Percentiles rank a stretch among this genome's conserved stretches.
Evolutionary conservation across 2,888 invertebrate genomes (phyloP).

Genomic region (Drosophila subquinaria): DNA sequence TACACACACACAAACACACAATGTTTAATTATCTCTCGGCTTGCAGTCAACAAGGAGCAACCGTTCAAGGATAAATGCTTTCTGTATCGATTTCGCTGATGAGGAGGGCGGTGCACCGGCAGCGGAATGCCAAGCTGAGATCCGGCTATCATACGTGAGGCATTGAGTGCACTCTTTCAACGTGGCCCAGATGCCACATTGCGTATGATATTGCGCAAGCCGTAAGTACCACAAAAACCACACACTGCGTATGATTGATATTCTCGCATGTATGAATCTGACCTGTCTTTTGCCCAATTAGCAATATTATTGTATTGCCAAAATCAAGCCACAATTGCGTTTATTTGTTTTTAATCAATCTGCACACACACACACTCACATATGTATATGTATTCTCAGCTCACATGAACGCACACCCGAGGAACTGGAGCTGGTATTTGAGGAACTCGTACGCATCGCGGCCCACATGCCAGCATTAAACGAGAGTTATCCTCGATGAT

Average conservation of each 20-base stretch:
- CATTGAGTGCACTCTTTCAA: conserved; percentile 89
- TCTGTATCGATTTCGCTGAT: conserved; percentile 92
- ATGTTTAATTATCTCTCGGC: conserved; percentile 21
- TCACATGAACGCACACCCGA: conserved; percentile 91
- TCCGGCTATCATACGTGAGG: conserved; percentile 89
- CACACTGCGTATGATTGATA: conserved; percentile 30
- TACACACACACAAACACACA: conserved; percentile 22
- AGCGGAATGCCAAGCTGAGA: conserved; percentile 87
- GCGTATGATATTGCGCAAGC: conserved; percentile 92
- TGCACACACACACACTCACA: not conserved
- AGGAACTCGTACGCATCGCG: conserved; percentile 92
- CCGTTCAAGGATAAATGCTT: conserved; percentile 93
- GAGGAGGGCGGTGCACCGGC: conserved; percentile 87
- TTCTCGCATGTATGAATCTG: conserved; percentile 5
- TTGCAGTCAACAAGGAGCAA: conserved; percentile 90
- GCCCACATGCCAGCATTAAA: conserved; percentile 93
- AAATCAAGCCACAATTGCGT: conserved; percentile 16
- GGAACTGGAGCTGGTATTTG: conserved; percentile 93
- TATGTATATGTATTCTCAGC: conserved; percentile 85
- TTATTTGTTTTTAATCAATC: conserved; percentile 58
- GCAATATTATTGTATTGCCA: conserved; percentile 21
- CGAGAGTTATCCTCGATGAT: conserved; percentile 92
- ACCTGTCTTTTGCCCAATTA: conserved; percentile 32
- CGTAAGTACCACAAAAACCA: conserved; percentile 87
- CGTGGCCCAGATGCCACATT: conserved; percentile 92